Evolutionary conservation across 2,113 vertebrate species (phyloP).

Genomic region (Melierax canorus): DNA sequence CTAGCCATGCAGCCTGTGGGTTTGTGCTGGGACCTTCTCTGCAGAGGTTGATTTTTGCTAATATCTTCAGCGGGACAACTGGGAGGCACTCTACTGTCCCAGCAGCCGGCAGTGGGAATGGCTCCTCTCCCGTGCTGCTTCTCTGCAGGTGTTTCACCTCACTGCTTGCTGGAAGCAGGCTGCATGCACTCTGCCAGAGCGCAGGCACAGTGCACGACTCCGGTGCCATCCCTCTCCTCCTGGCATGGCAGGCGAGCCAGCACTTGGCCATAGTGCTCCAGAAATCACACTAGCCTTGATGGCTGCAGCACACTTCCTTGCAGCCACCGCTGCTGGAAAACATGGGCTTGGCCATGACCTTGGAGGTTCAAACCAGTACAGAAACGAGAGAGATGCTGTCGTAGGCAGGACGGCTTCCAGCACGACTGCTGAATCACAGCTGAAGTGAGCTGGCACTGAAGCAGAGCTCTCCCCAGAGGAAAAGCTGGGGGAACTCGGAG

Average conservation of each 20-base stretch:
- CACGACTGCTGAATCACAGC: background rate
- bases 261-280: background rate
- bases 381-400: background rate
- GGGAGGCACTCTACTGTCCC: background rate
- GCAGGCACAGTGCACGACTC: background rate
- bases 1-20: fast-evolving
- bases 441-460: background rate
- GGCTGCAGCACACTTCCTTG: background rate
- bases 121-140: background rate
- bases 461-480: background rate
- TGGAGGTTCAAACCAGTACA: background rate
- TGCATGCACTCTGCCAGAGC: background rate
- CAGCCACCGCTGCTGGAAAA: background rate
- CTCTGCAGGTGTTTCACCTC: background rate
- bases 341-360: background rate
- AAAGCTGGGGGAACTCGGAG: background rate
- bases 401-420: background rate
- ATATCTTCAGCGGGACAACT: background rate
- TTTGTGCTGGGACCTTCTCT: background rate
- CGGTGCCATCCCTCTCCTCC: fast-evolving
- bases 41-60: background rate
- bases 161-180: background rate
- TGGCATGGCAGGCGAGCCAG: fast-evolving
- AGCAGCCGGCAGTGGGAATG: background rate
- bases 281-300: background rate